Percentiles rank a stretch among this genome's conserved stretches.
These are phyloP conservation scores for Notocelia uddmanniana DNA, from an alignment of 2,888 invertebrate genomes.

Conservation along the genomic window DNA sequence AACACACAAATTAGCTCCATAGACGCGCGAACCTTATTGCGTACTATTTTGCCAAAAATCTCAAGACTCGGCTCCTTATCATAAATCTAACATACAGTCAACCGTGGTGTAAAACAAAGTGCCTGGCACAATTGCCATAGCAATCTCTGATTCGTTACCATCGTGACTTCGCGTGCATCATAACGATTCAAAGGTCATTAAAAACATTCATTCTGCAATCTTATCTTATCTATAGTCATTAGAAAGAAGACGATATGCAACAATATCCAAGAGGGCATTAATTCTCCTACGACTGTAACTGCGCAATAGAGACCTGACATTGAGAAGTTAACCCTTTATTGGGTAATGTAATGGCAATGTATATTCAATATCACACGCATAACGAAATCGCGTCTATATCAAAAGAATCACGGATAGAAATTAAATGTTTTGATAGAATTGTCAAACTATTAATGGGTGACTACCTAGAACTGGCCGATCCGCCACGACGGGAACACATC, in stretches of 20 bases:
- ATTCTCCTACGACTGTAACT: neutral
- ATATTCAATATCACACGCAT: neutral
- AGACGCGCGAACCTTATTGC: too few species aligned
- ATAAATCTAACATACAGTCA: neutral
- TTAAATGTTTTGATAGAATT: too few species aligned
- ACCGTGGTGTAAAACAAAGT: too few species aligned
- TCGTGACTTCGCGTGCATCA: neutral
- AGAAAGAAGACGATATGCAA: neutral
- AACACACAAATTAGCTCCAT: too few species aligned
- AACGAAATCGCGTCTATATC: too few species aligned
- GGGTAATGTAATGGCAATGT: neutral
- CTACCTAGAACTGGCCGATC: constrained; percentile 9
- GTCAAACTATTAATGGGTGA: neutral
- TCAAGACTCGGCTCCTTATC: neutral
- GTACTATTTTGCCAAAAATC: neutral
- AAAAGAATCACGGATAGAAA: too few species aligned
- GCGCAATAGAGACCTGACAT: neutral
- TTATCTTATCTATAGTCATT: neutral
- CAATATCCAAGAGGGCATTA: neutral
- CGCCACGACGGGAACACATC: constrained; percentile 34
- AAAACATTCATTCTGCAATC: neutral
- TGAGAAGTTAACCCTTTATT: neutral
- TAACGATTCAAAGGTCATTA: constrained; percentile 10
- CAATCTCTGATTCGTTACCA: neutral
- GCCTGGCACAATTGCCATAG: neutral